These are phyloP conservation scores for Spicauda simplicius DNA, from an alignment of 2,888 invertebrate genomes.

Conservation along the genomic window DNA sequence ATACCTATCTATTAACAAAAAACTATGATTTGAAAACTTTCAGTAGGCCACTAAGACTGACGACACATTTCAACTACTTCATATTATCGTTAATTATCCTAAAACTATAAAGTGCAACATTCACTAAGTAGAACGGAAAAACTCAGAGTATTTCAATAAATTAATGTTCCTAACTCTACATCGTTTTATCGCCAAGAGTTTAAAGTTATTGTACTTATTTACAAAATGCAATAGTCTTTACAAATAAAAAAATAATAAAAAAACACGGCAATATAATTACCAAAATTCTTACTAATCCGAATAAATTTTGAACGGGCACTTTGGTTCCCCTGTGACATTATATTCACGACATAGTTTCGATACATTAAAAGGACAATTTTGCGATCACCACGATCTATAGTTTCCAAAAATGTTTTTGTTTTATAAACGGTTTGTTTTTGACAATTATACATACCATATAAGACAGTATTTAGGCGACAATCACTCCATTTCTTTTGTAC, in stretches of 20 bases:
- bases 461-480: conserved; percentile 46
- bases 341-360: conserved; percentile 32
- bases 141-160: conserved; percentile 82
- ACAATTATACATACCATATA: conserved; percentile 29
- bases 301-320: conserved; percentile 33
- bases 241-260: conserved; percentile 50
- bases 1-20: conserved; percentile 82
- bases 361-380: conserved; percentile 35
- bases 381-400: conserved; percentile 35
- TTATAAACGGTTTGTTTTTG: conserved; percentile 37
- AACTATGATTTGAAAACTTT: conserved; percentile 73
- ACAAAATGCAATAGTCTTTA: conserved; percentile 79
- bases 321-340: conserved; percentile 35
- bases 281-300: conserved; percentile 24
- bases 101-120: conserved; percentile 81
- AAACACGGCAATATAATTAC: conserved; percentile 14
- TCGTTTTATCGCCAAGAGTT: conserved; percentile 62
- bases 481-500: conserved; percentile 69
- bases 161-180: conserved; percentile 73
- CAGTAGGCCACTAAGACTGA: conserved; percentile 77
- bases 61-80: conserved; percentile 79
- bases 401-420: conserved; percentile 38
- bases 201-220: conserved; percentile 74
- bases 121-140: conserved; percentile 77
- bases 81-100: conserved; percentile 74